Percentiles rank a stretch among this genome's conserved stretches.
Evolutionary conservation across 2,113 vertebrate species (phyloP).

Genomic region (Dendropsophus ebraccatus): DNA sequence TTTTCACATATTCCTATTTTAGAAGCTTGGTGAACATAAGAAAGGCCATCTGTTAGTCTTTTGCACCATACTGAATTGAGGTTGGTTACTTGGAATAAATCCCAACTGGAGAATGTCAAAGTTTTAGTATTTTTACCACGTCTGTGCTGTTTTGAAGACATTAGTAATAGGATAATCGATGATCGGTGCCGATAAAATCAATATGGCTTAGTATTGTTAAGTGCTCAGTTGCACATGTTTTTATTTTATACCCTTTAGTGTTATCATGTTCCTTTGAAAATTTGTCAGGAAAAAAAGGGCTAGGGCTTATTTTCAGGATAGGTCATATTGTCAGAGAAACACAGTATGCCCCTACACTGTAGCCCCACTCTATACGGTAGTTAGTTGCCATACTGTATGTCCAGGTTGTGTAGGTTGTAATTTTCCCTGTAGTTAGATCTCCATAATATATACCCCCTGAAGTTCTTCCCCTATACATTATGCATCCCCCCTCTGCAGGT

Average conservation of each 20-base stretch:
- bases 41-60: conserved; percentile 75
- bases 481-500: too few relatives aligned
- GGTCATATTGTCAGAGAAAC: too few relatives aligned
- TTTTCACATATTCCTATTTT: conserved; percentile 64
- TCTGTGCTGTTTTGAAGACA: conserved; percentile 51
- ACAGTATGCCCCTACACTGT: too few relatives aligned
- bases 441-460: too few relatives aligned
- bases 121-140: conserved; percentile 64
- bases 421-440: too few relatives aligned
- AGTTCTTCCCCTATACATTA: too few relatives aligned
- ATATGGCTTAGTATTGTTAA: neutral
- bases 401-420: too few relatives aligned
- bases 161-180: conserved; percentile 56
- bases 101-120: conserved; percentile 68
- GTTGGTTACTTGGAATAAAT: conserved; percentile 70
- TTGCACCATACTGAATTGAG: conserved; percentile 76
- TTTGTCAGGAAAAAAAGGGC: too few relatives aligned
- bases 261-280: too few relatives aligned
- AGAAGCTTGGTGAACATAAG: conserved; percentile 73
- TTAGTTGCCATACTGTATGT: too few relatives aligned
- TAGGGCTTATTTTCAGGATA: too few relatives aligned
- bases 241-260: neutral
- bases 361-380: too few relatives aligned
- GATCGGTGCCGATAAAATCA: neutral
- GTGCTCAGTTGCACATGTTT: neutral